Conservation (phyloP, 2,113 vertebrate species). For the Phylloscopus whistleri region DNA sequence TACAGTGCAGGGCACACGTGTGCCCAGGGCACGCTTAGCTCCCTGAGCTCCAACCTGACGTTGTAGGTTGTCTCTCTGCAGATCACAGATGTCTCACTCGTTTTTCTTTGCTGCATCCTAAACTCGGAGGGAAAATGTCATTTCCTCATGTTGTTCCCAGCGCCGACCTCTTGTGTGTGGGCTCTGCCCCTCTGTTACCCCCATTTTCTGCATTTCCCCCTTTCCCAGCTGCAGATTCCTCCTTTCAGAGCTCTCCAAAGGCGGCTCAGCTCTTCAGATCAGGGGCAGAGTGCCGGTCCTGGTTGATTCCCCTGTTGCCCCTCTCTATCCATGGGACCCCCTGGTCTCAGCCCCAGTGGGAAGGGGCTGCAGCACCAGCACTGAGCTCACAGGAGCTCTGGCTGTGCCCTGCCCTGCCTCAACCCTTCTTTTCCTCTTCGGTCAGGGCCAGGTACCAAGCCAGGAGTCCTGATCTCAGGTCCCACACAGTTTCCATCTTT, state of each 20-base stretch:
- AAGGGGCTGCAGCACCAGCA: neutral
- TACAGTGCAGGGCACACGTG: neutral
- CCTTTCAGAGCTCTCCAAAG: neutral
- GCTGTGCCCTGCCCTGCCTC: neutral
- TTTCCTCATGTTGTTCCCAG: neutral
- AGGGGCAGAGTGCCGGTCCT: neutral
- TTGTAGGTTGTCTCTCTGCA: neutral
- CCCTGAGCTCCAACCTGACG: neutral
- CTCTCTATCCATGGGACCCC: neutral
- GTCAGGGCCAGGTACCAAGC: neutral
- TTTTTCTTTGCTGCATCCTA: neutral
- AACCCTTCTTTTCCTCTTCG: neutral
- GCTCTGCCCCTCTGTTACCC: neutral
- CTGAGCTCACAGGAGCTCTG: neutral
- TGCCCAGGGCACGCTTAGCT: neutral
- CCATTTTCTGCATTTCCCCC: neutral
- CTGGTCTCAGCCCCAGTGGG: neutral
- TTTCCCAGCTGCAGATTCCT: neutral
- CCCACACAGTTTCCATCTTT: neutral
- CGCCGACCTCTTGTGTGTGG: neutral
- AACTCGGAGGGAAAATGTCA: neutral
- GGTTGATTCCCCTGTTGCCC: neutral
- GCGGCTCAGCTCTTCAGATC: accelerated
- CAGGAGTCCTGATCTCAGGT: neutral
- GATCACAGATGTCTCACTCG: accelerated